A percentile compares a stretch with the other conserved stretches of the same genome.
These are phyloP conservation scores for Hemichromis elongatus DNA, from an alignment of 2,113 vertebrate genomes.

Conservation along the genomic window DNA sequence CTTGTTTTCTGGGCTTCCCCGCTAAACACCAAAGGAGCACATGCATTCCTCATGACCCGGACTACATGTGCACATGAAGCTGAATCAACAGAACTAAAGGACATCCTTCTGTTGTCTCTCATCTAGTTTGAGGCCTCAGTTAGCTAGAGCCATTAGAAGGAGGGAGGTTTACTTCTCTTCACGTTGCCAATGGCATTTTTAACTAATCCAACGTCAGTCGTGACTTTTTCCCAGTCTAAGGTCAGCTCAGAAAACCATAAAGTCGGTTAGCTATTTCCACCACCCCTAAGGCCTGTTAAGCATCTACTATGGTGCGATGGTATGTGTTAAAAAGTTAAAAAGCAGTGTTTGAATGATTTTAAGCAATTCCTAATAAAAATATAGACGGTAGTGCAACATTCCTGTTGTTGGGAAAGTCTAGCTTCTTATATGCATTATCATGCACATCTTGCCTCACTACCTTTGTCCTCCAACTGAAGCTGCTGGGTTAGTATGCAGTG, in stretches of 20 bases:
- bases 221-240: constrained; percentile 17
- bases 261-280: constrained; percentile 60
- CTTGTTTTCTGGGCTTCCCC: constrained; percentile 45
- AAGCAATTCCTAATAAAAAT: neutral
- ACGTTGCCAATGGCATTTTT: constrained; percentile 16
- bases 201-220: neutral
- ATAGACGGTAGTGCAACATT: neutral
- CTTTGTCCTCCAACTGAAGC: neutral
- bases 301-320: neutral
- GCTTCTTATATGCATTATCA: neutral
- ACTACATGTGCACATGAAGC: constrained; percentile 6
- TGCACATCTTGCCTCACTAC: neutral
- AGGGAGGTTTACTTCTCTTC: neutral
- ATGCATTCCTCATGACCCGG: constrained; percentile 64
- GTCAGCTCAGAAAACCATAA: constrained; percentile 47
- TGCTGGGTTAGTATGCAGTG: neutral
- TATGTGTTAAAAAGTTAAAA: neutral
- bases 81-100: constrained; percentile 39
- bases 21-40: constrained; percentile 50
- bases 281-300: neutral
- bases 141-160: neutral
- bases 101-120: constrained; percentile 10
- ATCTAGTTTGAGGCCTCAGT: neutral
- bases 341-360: neutral
- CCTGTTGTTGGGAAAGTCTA: neutral